Base-by-base conservation (phyloP, 2,888 invertebrate genomes). In the Campoplex capitator region DNA sequence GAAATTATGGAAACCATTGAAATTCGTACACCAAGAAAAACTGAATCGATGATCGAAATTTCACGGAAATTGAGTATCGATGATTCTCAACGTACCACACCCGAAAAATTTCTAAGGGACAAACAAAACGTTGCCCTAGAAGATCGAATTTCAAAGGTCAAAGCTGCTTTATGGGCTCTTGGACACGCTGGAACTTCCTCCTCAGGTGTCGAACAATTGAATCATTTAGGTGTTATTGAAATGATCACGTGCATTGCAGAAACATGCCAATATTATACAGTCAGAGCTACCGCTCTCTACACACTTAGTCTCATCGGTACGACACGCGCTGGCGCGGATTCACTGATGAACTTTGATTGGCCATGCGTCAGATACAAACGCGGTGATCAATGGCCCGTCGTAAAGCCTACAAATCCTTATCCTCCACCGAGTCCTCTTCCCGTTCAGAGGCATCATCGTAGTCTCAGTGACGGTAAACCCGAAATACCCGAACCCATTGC, bases 281-380 rank as follows among this genome's bases (percentile, higher is more conserved):
- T 99, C 75, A 96, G 98, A 87, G 98, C 98, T 2, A 98, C 98
- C 0, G 98, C 98, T 0, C 97, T 98, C 94, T 98, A 98, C 93
- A 97, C 97, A 8, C 95, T 98, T n/a, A 97, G 98, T 42, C 95
- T 99, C 51, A 96, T 99, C 71, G 97, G 97, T 0, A 97, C 97
- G 84, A 98, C 98, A 0, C 96, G 96, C 89, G 96, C 96, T 83
- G 99, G 99, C 6, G 98, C 98, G 1, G 97, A 98, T 93, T 94
- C 96, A 77, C 95, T 99, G 16, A 86, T 88, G 0, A 85, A 82
- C 38, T 91, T 92, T 51, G 91, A 93, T 74, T 94, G 94, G 94
- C 92, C 93, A 0, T 93, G 93, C 67, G 93, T 94, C 13, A 91
- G 94, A 78, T 93, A 93, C 73, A 92, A 91, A 84, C 90, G 94